Evolutionary conservation across 2,888 invertebrate species (phyloP).

Genomic region (Diarsia rubi): DNA sequence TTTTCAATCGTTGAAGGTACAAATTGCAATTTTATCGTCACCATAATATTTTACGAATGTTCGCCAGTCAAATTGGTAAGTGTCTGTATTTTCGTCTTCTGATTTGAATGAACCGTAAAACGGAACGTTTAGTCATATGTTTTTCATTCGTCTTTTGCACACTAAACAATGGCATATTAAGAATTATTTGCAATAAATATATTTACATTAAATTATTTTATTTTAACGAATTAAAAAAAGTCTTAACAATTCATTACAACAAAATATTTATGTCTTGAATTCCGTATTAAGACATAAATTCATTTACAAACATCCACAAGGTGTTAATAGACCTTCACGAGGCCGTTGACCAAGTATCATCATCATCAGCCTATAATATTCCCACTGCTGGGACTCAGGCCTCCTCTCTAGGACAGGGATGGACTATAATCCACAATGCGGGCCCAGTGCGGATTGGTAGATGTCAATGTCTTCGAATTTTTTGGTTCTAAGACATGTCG

Average conservation of each 20-base stretch:
- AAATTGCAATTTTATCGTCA: slow-evolving; percentile 45
- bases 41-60: slow-evolving; percentile 9
- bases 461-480: too few relatives aligned
- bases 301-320: too few relatives aligned
- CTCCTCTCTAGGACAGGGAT: too few relatives aligned
- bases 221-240: too few relatives aligned
- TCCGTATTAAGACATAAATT: not conserved
- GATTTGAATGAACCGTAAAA: slow-evolving; percentile 38
- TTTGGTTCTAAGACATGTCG: too few relatives aligned
- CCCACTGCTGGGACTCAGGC: too few relatives aligned
- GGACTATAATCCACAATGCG: too few relatives aligned
- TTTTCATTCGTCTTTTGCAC: slow-evolving; percentile 6
- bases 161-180: not conserved
- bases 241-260: not conserved
- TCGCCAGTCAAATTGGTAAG: slow-evolving; percentile 38
- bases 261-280: not conserved
- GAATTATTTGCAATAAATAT: not conserved
- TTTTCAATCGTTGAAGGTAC: slow-evolving; percentile 28
- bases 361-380: too few relatives aligned
- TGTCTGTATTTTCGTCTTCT: slow-evolving; percentile 36
- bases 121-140: slow-evolving; percentile 4
- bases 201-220: too few relatives aligned
- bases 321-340: too few relatives aligned
- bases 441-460: too few relatives aligned
- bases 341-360: too few relatives aligned